A percentile compares a stretch with the other conserved stretches of the same genome.
phyloP scores from a whole-genome alignment of 1,140 invertebrate species.

The Linepithema humile region DNA sequence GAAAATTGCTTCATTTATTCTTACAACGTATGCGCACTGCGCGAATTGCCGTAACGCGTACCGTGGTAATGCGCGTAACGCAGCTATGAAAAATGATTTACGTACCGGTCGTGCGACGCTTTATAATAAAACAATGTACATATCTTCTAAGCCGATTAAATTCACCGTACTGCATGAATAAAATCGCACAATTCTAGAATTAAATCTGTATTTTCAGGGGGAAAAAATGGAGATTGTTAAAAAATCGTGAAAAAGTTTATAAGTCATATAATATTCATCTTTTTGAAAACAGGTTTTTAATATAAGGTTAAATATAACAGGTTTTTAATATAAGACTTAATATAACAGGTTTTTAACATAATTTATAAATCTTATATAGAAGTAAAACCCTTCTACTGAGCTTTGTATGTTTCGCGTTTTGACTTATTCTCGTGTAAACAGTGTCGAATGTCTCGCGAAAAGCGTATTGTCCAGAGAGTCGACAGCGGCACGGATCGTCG shows the following conservation, averaged over 20 bases:
- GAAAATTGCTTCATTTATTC: constrained; percentile 34
- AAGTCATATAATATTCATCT: too few relatives aligned
- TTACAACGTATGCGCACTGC: not conserved
- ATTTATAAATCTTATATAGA: too few relatives aligned
- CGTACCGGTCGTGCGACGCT: not conserved
- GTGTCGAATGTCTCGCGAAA: constrained; percentile 6
- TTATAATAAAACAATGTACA: not conserved
- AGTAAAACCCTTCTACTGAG: not conserved
- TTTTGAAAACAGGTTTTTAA: too few relatives aligned
- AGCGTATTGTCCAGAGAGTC: not conserved
- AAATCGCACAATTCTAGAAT: too few relatives aligned
- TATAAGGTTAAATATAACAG: too few relatives aligned
- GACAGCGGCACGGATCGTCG: not conserved
- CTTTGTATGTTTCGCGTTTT: not conserved
- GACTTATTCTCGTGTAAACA: not conserved
- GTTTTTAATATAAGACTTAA: too few relatives aligned
- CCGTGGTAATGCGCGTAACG: not conserved
- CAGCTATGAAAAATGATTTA: not conserved
- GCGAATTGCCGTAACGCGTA: not conserved
- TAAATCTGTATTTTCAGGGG: too few relatives aligned
- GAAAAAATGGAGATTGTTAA: too few relatives aligned
- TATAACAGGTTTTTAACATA: too few relatives aligned
- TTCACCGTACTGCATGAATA: too few relatives aligned
- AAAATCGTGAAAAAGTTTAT: too few relatives aligned
- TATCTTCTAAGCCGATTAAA: too few relatives aligned